phyloP scores from a whole-genome alignment of 2,888 invertebrate species.

The Hyalella azteca region DNA sequence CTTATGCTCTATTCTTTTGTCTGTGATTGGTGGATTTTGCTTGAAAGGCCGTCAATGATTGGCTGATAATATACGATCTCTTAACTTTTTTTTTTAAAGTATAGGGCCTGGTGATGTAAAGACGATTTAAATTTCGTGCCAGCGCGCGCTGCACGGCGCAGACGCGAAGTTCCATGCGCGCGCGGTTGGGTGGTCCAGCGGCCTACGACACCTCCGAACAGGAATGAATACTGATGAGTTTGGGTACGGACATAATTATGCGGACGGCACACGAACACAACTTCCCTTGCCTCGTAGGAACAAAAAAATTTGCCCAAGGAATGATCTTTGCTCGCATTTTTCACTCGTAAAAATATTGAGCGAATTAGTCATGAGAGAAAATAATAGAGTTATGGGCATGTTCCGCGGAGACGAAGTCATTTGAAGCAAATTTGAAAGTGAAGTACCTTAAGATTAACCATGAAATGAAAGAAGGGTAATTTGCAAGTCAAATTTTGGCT shows the following conservation, averaged over 20 bases:
- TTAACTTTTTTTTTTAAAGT: too few species aligned
- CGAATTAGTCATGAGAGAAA: not conserved
- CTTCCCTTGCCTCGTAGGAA: not conserved
- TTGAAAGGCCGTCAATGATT: too few species aligned
- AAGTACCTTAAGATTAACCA: not conserved
- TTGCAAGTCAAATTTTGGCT: not conserved
- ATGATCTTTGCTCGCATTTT: not conserved
- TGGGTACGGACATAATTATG: not conserved
- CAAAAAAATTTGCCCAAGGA: not conserved
- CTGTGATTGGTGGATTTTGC: too few species aligned
- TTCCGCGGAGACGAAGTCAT: not conserved
- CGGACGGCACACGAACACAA: not conserved
- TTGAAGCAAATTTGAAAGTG: not conserved
- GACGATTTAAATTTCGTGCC: too few species aligned
- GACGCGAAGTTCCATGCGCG: not conserved
- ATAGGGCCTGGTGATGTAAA: too few species aligned
- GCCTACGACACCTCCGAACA: not conserved
- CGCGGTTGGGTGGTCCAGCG: not conserved
- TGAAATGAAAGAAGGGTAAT: not conserved
- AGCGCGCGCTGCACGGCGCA: not conserved
- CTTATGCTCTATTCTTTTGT: too few species aligned
- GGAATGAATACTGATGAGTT: conserved; percentile 28
- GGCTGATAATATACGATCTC: too few species aligned
- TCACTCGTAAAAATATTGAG: conserved; percentile 15
- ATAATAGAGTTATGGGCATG: not conserved